A percentile compares a stretch with the other conserved stretches of the same genome.
These are phyloP conservation scores for Scytalopus superciliaris DNA, from an alignment of 2,113 vertebrate species.

Conservation along the genomic window DNA sequence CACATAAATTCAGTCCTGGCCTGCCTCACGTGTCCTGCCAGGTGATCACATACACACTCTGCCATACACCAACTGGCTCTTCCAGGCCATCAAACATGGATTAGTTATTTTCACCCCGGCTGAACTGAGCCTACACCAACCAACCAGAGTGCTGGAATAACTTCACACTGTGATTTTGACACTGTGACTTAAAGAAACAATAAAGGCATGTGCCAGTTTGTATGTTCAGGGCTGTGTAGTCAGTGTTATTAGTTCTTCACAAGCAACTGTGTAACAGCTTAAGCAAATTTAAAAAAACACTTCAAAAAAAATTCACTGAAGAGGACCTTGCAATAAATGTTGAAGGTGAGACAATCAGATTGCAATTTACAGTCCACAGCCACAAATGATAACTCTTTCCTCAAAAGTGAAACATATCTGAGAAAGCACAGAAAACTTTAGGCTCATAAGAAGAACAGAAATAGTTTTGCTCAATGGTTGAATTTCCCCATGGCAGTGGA, in stretches of 20 bases:
- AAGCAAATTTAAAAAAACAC: not conserved
- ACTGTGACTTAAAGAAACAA: not conserved
- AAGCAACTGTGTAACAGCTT: not conserved
- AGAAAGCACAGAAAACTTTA: not conserved
- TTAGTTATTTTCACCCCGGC: not conserved
- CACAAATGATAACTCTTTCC: not conserved
- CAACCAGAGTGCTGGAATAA: not conserved
- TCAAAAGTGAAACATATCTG: not conserved
- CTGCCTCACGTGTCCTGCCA: not conserved
- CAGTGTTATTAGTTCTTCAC: not conserved
- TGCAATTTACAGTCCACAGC: not conserved
- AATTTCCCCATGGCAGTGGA: not conserved
- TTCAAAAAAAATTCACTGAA: not conserved
- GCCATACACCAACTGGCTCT: not conserved
- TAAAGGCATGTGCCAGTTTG: not conserved
- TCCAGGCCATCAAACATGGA: not conserved
- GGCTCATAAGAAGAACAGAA: not conserved
- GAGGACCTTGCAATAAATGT: not conserved
- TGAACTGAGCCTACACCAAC: not conserved
- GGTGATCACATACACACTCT: not conserved
- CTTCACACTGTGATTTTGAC: not conserved
- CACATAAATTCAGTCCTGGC: not conserved
- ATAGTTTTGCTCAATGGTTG: not conserved
- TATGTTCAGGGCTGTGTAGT: not conserved
- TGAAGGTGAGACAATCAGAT: not conserved